Conservation (phyloP, 1,140 invertebrate genomes). For the Drosophila ananassae region DNA sequence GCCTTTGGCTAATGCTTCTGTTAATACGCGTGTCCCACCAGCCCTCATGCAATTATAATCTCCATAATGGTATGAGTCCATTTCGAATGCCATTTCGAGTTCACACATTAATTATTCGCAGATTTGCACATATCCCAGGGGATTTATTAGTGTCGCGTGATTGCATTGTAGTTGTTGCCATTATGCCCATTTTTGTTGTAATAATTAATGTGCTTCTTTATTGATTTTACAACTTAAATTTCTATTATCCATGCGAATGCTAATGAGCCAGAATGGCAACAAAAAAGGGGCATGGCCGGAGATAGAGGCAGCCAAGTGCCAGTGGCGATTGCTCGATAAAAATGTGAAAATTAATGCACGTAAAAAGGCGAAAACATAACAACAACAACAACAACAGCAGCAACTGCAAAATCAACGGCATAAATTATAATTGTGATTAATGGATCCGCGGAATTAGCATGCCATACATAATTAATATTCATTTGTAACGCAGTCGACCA, state of each 20-base stretch:
- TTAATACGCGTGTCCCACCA: not conserved
- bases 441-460: constrained; percentile 54
- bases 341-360: constrained; percentile 30
- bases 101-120: constrained; percentile 55
- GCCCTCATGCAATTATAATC: constrained; percentile 30
- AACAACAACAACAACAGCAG: not conserved
- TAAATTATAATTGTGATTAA: constrained; percentile 68
- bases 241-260: constrained; percentile 50
- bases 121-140: constrained; percentile 52
- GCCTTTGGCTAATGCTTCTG: constrained; percentile 3
- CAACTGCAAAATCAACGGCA: constrained; percentile 11
- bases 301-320: constrained; percentile 3
- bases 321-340: constrained; percentile 26
- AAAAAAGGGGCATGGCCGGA: not conserved
- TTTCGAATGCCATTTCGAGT: constrained; percentile 40
- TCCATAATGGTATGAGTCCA: constrained; percentile 25
- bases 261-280: constrained; percentile 32
- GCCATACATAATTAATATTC: constrained; percentile 54
- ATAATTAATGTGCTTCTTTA: constrained; percentile 58
- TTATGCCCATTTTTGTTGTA: constrained; percentile 26
- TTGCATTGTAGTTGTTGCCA: constrained; percentile 39
- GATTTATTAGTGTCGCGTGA: constrained; percentile 59
- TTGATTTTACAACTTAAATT: constrained; percentile 71
- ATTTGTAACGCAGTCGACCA: constrained; percentile 30
- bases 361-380: constrained; percentile 31